A percentile compares a stretch with the other conserved stretches of the same genome.
Evolutionary conservation across 2,797 vertebrate genomes (phyloP).

Genomic region (Sebastes taczanowskii): DNA sequence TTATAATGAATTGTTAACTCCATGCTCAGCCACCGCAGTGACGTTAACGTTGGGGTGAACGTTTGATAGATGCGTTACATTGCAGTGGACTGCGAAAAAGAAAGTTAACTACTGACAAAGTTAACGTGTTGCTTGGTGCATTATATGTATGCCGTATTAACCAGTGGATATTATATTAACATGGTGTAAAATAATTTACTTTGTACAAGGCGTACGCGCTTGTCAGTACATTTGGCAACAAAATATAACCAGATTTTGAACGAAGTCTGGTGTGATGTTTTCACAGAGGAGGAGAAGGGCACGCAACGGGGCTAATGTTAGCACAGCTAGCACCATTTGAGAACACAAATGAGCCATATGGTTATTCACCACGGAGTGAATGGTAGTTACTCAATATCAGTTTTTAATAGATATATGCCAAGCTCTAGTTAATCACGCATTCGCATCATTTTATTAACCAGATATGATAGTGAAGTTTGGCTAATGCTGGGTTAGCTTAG

Average conservation of each 20-base stretch:
- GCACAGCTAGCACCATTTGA: conserved; percentile 14
- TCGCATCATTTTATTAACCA: fast-evolving
- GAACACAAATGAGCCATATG: not conserved
- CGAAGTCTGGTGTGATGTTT: not conserved
- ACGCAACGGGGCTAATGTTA: conserved; percentile 31
- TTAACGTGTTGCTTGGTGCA: not conserved
- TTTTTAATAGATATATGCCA: fast-evolving
- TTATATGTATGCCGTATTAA: not conserved
- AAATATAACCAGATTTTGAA: not conserved
- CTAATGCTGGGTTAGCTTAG: conserved; percentile 32
- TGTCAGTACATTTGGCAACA: not conserved
- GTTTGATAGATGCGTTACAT: not conserved
- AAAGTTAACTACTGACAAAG: not conserved
- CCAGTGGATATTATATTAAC: not conserved
- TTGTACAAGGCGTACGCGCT: fast-evolving
- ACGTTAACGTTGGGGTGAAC: not conserved
- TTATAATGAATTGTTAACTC: not conserved
- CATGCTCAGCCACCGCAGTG: not conserved
- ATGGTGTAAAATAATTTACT: fast-evolving
- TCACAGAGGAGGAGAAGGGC: not conserved
- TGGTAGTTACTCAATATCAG: fast-evolving
- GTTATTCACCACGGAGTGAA: not conserved
- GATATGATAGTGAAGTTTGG: too few species aligned
- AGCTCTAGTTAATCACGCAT: fast-evolving
- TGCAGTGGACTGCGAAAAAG: not conserved